Base-by-base conservation (phyloP, 1,140 invertebrate genomes). In the Drosophila parvula region DNA sequence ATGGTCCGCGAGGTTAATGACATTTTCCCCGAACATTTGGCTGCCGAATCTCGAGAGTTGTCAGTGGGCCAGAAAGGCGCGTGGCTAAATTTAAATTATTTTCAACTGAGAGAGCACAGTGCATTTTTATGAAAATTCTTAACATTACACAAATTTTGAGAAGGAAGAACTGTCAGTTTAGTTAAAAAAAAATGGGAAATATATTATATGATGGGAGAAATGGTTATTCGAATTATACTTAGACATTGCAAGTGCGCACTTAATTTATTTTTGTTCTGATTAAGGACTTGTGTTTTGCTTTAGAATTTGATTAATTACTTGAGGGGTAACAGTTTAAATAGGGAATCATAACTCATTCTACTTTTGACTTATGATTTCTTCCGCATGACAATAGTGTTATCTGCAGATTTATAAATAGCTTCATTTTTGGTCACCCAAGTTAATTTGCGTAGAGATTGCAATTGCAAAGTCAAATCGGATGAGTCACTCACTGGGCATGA, bases 1-100 rank as follows among this genome's bases (percentile, higher is more conserved):
- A 59, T 77, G 44, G 30, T 12, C 78, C 51, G 51, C 51, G 81
- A 84, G 81, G 81, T 84, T 84, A 84, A 81, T 84, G 81, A 84
- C 81, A 78, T 78, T 77, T 74, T 41, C 14, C 6, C 11, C 18
- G 41, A 74, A 62, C 51, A 60, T 45, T 74, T 45, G 32, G 18
- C 62, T 10, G 47, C 30, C 62, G 30, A 67, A 47, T 51, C 28
- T 51, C n/a, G 53, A 71, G 53, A 71, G 51, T 14, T 71, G 75
- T 58, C 57, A 74, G 44, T 73, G 79, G 44, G 62, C 67, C 63
- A 78, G 59, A 69, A 78, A 81, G 73, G 16, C 73, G 65, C 36
- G 65, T 47, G 50, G 58, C 74, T 81, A 81, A 81, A 81, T 81
- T 78, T 81, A 77, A 69, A 75, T 79, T 48, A 71, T 71, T 58